phyloP scores from a whole-genome alignment of 2,888 invertebrate genomes.

The Opisthograptis luteolata region DNA sequence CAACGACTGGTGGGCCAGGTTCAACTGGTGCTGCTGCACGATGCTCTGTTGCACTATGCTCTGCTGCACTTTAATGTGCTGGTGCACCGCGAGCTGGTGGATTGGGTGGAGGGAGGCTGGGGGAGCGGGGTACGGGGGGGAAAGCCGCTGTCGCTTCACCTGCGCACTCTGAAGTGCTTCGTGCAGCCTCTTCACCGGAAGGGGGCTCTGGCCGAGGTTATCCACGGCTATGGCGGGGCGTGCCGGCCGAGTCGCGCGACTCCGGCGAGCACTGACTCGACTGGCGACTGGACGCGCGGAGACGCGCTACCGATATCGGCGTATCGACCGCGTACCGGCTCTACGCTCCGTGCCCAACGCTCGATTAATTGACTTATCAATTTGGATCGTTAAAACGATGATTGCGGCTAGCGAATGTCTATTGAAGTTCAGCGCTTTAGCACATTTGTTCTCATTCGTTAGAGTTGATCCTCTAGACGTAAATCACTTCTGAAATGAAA shows the following conservation, averaged over 20 bases:
- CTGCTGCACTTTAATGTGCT: constrained; percentile 79
- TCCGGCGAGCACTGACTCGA: constrained; percentile 82
- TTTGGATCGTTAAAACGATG: constrained; percentile 49
- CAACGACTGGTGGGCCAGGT: constrained; percentile 76
- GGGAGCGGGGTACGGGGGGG: constrained; percentile 83
- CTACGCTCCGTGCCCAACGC: constrained; percentile 56
- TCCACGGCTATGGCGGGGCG: constrained; percentile 83
- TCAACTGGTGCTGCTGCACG: constrained; percentile 79
- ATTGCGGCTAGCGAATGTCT: constrained; percentile 56
- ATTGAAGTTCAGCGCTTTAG: constrained; percentile 58
- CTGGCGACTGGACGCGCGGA: constrained; percentile 72
- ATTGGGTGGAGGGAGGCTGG: constrained; percentile 73
- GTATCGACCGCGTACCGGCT: constrained; percentile 63
- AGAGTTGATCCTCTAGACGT: constrained; percentile 67
- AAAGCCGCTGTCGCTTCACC: constrained; percentile 86
- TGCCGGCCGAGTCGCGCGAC: constrained; percentile 82
- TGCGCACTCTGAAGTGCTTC: constrained; percentile 85
- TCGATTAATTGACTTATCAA: constrained; percentile 58
- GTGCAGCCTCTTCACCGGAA: constrained; percentile 85
- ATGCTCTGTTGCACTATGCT: constrained; percentile 80
- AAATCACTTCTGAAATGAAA: constrained; percentile 74
- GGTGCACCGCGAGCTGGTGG: constrained; percentile 78
- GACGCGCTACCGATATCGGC: constrained; percentile 67
- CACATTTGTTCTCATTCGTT: constrained; percentile 69
- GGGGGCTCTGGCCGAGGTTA: constrained; percentile 83